Evolutionary conservation across 2,888 invertebrate species (phyloP).

Genomic region (Chaitophorus viminalis): DNA sequence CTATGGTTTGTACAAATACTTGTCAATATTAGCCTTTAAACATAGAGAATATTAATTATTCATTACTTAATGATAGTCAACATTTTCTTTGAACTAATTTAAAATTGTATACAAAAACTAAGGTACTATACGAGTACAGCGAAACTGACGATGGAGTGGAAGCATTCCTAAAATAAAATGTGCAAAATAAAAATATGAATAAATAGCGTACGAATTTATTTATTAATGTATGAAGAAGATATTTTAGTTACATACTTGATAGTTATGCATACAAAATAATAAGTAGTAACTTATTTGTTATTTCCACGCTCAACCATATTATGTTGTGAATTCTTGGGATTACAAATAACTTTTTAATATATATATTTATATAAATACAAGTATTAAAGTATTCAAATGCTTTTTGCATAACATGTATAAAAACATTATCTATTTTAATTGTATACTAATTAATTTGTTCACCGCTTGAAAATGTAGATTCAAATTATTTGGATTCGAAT

Average conservation of each 20-base stretch:
- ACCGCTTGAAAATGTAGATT: slow-evolving; percentile 1
- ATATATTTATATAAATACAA: not conserved
- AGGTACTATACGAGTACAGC: too few relatives aligned
- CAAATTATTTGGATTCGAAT: not conserved
- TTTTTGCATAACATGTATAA: too few relatives aligned
- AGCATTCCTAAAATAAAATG: not conserved
- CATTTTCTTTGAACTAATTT: not conserved
- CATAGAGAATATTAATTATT: not conserved
- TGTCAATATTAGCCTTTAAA: not conserved
- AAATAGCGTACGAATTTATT: too few relatives aligned
- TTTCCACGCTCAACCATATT: too few relatives aligned
- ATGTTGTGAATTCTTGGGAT: too few relatives aligned
- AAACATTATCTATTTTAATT: not conserved
- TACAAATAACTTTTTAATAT: too few relatives aligned
- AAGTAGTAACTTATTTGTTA: too few relatives aligned
- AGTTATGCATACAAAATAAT: too few relatives aligned
- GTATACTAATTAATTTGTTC: not conserved
- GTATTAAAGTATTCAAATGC: too few relatives aligned
- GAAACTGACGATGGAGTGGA: not conserved
- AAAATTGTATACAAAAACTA: not conserved
- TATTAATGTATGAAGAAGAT: not conserved
- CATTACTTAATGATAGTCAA: not conserved
- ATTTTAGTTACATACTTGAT: not conserved
- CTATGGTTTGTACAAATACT: too few relatives aligned
- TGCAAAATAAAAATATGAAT: not conserved